A percentile compares a stretch with the other conserved stretches of the same genome.
phyloP scores from a whole-genome alignment of 2,888 invertebrate species.

The Eretmocerus hayati region DNA sequence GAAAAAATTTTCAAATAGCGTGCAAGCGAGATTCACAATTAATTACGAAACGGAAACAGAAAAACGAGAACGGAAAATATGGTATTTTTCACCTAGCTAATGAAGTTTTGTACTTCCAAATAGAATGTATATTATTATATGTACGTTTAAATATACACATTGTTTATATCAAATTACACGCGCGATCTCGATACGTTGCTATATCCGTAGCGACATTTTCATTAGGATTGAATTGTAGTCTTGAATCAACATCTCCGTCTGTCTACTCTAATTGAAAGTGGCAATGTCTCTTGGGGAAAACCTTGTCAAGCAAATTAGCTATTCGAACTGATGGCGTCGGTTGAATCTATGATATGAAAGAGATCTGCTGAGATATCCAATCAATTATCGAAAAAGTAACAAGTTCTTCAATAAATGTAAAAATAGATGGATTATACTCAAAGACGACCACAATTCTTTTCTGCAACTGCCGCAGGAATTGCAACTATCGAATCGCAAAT shows the following conservation, averaged over 20 bases:
- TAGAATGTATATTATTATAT: neutral
- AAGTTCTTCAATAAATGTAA: too few relatives aligned
- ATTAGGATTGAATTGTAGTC: neutral
- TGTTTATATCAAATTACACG: neutral
- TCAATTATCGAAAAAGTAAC: too few relatives aligned
- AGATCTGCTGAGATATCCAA: too few relatives aligned
- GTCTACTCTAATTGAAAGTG: too few relatives aligned
- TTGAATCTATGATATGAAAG: too few relatives aligned
- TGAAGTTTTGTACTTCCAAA: neutral
- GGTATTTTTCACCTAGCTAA: constrained; percentile 11
- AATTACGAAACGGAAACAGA: constrained; percentile 42
- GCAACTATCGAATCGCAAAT: too few relatives aligned
- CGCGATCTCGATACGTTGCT: neutral
- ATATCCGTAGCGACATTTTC: neutral
- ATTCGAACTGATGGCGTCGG: too few relatives aligned
- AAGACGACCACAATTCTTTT: too few relatives aligned
- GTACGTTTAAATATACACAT: constrained; percentile 1
- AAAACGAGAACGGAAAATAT: constrained; percentile 38
- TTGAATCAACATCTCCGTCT: neutral
- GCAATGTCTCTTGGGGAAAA: too few relatives aligned
- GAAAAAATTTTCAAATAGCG: constrained; percentile 9
- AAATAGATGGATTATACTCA: too few relatives aligned
- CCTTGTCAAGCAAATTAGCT: too few relatives aligned
- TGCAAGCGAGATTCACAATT: constrained; percentile 25
- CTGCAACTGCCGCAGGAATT: too few relatives aligned